Percentiles rank a stretch among this genome's conserved stretches.
Conservation (phyloP, 1,140 invertebrate species). For the Drosophila setifemur region DNA sequence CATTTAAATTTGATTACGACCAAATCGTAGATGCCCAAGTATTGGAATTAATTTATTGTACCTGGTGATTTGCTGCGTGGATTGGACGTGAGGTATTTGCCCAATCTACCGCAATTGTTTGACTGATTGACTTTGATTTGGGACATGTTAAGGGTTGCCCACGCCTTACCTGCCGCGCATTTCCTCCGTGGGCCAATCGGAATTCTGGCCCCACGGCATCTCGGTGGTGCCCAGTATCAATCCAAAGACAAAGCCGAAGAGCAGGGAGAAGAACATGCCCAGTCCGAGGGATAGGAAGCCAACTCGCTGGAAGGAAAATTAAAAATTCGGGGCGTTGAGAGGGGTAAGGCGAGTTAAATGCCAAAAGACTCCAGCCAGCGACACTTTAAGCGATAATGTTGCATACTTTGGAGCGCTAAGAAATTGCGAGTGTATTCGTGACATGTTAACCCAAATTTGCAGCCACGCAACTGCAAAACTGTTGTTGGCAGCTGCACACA, state of each 20-base stretch:
- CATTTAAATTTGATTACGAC: constrained; percentile 24
- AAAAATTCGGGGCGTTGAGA: background rate
- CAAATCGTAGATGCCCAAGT: constrained; percentile 1
- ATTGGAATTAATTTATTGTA: constrained; percentile 31
- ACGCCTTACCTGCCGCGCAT: constrained; percentile 88
- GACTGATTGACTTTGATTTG: constrained; percentile 48
- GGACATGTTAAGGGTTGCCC: constrained; percentile 12
- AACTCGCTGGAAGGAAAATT: constrained; percentile 83
- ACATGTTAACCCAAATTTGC: constrained; percentile 81
- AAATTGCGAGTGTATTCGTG: constrained; percentile 57
- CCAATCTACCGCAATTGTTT: constrained; percentile 53
- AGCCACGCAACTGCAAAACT: constrained; percentile 63
- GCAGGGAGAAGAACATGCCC: constrained; percentile 88
- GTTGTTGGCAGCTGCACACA: constrained; percentile 73
- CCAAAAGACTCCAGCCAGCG: constrained; percentile 54
- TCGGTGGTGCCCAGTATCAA: constrained; percentile 88
- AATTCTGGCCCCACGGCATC: constrained; percentile 89
- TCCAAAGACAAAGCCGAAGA: constrained; percentile 91
- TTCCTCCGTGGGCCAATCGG: constrained; percentile 91
- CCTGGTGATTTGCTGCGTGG: constrained; percentile 11
- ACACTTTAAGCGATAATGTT: constrained; percentile 74
- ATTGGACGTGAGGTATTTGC: constrained; percentile 34
- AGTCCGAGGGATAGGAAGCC: constrained; percentile 87
- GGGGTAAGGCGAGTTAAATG: constrained; percentile 24
- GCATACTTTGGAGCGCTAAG: constrained; percentile 57